Conservation (phyloP, 2,797 vertebrate genomes). For the Trichosurus vulpecula region DNA sequence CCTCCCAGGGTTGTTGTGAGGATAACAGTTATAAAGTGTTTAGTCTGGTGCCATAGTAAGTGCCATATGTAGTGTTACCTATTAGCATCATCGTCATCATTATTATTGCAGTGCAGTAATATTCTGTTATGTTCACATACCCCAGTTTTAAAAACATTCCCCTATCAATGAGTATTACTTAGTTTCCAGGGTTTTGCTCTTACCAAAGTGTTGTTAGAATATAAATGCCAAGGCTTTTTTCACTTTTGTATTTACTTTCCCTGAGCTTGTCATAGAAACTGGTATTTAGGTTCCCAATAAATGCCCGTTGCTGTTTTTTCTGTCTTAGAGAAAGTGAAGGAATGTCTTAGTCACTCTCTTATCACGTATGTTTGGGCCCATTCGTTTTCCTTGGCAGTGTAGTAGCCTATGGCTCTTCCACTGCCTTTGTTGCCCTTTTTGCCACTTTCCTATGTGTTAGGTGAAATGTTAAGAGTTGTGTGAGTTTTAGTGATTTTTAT, state of each 20-base stretch:
- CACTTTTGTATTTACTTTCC: not conserved
- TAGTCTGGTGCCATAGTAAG: not conserved
- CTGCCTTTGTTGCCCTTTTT: not conserved
- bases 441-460: not conserved
- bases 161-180: not conserved
- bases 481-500: not conserved
- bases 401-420: not conserved
- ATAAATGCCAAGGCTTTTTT: not conserved
- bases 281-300: not conserved
- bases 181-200: not conserved
- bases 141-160: not conserved
- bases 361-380: not conserved
- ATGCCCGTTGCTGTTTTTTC: not conserved
- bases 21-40: too few relatives aligned
- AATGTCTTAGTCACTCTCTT: not conserved
- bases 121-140: not conserved
- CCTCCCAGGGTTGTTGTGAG: too few relatives aligned
- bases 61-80: not conserved
- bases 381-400: not conserved
- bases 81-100: too few relatives aligned
- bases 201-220: not conserved
- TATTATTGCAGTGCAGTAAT: not conserved
- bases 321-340: not conserved
- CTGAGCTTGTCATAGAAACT: not conserved
- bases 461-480: not conserved